Evolutionary conservation across 2,888 invertebrate genomes (phyloP).

Genomic region (Tetragonula carbonaria): DNA sequence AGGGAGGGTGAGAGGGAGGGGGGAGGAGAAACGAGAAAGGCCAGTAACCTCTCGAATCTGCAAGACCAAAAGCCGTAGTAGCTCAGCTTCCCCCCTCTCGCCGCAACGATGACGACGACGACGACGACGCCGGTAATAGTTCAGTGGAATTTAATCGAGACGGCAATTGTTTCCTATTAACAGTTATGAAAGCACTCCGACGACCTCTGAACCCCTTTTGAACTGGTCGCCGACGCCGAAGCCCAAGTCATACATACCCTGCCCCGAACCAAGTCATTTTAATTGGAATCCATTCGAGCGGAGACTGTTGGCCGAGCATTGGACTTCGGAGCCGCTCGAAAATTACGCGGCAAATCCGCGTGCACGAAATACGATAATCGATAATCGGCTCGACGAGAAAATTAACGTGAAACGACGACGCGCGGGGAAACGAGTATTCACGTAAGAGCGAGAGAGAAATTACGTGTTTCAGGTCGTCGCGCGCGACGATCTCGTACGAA

Average conservation of each 20-base stretch:
- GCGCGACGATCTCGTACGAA: no score
- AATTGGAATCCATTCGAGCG: conserved; percentile 57
- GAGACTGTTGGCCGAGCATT: conserved; percentile 33
- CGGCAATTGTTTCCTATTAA: conserved; percentile 69
- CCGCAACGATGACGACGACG: not conserved
- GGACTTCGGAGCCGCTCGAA: conserved; percentile 39
- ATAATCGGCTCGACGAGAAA: not conserved
- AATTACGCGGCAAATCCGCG: conserved; percentile 21
- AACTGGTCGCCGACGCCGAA: conserved; percentile 47
- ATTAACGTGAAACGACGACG: not conserved
- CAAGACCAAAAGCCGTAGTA: conserved; percentile 3
- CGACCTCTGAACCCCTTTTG: conserved; percentile 55
- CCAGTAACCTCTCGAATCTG: conserved; percentile 48
- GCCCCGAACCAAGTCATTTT: conserved; percentile 38
- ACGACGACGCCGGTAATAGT: conserved; percentile 47
- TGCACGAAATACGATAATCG: not conserved
- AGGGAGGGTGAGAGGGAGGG: not conserved
- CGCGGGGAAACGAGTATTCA: no score
- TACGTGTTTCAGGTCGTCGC: no score
- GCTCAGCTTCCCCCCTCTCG: not conserved
- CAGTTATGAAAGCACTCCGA: conserved; percentile 62
- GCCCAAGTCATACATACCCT: conserved; percentile 27
- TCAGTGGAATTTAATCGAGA: conserved; percentile 68
- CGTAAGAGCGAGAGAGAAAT: not conserved
- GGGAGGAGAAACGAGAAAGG: conserved; percentile 31